Evolutionary conservation across 2,797 vertebrate genomes (phyloP).

Genomic region (Sciaenops ocellatus): DNA sequence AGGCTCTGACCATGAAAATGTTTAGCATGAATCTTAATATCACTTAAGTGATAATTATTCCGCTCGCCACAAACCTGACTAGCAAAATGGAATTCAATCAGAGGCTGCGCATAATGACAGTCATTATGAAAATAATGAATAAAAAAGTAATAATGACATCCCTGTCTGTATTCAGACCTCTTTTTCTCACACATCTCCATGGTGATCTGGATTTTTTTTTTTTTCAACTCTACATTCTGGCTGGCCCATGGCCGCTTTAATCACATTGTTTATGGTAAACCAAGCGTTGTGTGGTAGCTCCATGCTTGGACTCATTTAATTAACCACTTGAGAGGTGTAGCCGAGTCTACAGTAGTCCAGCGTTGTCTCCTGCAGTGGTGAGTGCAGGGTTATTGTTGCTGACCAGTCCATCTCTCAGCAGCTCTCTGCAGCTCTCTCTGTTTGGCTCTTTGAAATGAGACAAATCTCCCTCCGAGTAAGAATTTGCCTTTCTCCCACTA

Average conservation of each 20-base stretch:
- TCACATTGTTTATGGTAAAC: constrained; percentile 83
- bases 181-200: constrained; percentile 89
- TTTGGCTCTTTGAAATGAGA: constrained; percentile 60
- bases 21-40: constrained; percentile 84
- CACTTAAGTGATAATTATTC: constrained; percentile 98
- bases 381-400: constrained; percentile 87
- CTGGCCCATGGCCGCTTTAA: constrained; percentile 71
- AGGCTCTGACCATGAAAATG: constrained; percentile 93
- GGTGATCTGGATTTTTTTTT: constrained; percentile 87
- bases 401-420: constrained; percentile 69
- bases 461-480: constrained; percentile 49
- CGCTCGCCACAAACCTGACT: constrained; percentile 94
- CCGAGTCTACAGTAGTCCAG: constrained; percentile 39
- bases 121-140: constrained; percentile 93
- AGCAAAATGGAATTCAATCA: constrained; percentile 99
- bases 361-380: constrained; percentile 67
- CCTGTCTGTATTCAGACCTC: constrained; percentile 89
- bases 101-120: constrained; percentile 95
- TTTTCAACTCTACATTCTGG: constrained; percentile 55
- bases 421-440: constrained; percentile 42
- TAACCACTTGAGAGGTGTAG: constrained; percentile 81
- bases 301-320: constrained; percentile 77
- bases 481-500: constrained; percentile 47
- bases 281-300: constrained; percentile 70
- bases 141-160: constrained; percentile 97